phyloP scores from a whole-genome alignment of 1,140 invertebrate genomes.

The Trissolcus basalis region DNA sequence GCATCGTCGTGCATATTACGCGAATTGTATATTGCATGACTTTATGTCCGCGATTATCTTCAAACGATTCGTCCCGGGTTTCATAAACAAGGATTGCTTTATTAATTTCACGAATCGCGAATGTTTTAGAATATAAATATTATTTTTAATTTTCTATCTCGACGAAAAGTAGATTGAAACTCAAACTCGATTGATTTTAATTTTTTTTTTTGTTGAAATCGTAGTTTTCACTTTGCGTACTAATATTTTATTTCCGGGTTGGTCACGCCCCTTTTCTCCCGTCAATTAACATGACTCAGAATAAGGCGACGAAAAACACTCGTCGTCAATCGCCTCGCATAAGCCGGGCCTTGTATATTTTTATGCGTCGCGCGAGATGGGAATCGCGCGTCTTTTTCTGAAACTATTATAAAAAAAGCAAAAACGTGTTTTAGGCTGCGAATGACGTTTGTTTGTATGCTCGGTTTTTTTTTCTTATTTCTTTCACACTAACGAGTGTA shows the following conservation, averaged over 20 bases:
- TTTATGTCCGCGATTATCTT: slow-evolving; percentile 48
- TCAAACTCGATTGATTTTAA: no score
- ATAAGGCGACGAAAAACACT: slow-evolving; percentile 27
- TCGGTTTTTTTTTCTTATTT: slow-evolving; percentile 22
- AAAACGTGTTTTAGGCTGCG: slow-evolving; percentile 30
- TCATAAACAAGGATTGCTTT: slow-evolving; percentile 46
- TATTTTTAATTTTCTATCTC: no score
- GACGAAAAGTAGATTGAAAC: no score
- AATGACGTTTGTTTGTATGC: slow-evolving; percentile 49
- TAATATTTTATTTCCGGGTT: slow-evolving; percentile 60
- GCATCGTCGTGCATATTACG: slow-evolving; percentile 40
- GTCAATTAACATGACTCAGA: slow-evolving; percentile 63
- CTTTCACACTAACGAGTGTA: slow-evolving; percentile 51
- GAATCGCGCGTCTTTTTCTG: slow-evolving; percentile 49
- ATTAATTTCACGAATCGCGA: slow-evolving; percentile 28
- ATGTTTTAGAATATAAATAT: slow-evolving; percentile 30
- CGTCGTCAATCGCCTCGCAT: slow-evolving; percentile 38
- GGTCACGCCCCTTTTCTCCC: slow-evolving; percentile 60
- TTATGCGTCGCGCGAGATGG: slow-evolving; percentile 32
- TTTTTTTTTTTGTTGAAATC: no score
- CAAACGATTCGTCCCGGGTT: slow-evolving; percentile 41
- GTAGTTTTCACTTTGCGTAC: not conserved
- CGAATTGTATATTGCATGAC: slow-evolving; percentile 50
- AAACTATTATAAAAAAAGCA: slow-evolving; percentile 49
- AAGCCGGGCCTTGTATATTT: slow-evolving; percentile 27